Evolutionary conservation across 1,140 invertebrate species (phyloP).

Genomic region (Acromyrmex echinatior): DNA sequence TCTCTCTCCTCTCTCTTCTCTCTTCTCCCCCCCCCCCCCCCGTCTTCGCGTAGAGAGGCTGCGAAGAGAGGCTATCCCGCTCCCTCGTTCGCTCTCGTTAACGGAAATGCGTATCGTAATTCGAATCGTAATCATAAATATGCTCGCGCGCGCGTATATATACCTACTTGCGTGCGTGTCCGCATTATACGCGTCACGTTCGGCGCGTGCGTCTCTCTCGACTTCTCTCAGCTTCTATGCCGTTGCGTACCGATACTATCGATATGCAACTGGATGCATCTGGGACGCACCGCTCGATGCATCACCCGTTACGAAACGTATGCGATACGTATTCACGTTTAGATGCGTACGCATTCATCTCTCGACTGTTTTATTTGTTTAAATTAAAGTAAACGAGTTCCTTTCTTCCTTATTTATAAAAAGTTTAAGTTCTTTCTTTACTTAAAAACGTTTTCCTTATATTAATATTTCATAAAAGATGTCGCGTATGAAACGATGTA

Average conservation of each 20-base stretch:
- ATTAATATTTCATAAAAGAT: background rate
- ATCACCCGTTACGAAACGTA: constrained; percentile 10
- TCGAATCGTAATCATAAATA: constrained; percentile 58
- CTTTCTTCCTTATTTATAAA: background rate
- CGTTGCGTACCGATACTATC: background rate
- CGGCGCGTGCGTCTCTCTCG: background rate
- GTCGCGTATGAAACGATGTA: background rate
- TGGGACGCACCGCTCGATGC: constrained; percentile 20
- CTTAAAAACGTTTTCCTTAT: background rate
- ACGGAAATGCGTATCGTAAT: constrained; percentile 62
- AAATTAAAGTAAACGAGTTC: background rate
- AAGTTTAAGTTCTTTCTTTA: background rate
- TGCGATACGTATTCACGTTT: constrained; percentile 1
- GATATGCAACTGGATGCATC: background rate
- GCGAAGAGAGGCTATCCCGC: background rate
- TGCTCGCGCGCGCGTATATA: background rate
- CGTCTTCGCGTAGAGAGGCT: background rate
- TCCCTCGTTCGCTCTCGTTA: constrained; percentile 54
- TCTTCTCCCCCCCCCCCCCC: no score
- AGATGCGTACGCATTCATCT: background rate
- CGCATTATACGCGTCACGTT: background rate
- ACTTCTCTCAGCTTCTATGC: no score
- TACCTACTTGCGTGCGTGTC: background rate
- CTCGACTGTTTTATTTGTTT: background rate
- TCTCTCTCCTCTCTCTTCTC: background rate